phyloP scores from a whole-genome alignment of 2,113 vertebrate species.

The Theristicus caerulescens region DNA sequence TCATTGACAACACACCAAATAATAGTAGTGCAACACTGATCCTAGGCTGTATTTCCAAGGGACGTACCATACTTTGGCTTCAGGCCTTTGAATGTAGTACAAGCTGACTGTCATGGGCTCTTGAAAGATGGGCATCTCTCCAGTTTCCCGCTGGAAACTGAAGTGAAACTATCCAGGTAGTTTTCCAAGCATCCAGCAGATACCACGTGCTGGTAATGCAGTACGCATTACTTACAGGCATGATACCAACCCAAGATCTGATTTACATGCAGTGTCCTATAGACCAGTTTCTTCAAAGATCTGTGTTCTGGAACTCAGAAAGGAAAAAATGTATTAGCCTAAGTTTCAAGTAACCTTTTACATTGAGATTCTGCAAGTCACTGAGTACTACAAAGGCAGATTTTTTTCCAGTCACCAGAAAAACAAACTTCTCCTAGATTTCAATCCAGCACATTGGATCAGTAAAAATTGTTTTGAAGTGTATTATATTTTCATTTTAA shows the following conservation, averaged over 20 bases:
- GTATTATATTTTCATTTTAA: conserved; percentile 25
- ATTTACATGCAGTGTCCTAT: background rate
- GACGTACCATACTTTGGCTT: background rate
- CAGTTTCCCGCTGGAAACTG: background rate
- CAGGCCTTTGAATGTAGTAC: background rate
- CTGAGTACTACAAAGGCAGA: background rate
- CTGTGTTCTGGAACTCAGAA: background rate
- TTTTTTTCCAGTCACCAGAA: background rate
- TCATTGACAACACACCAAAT: background rate
- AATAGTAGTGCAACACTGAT: background rate
- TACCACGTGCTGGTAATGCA: background rate
- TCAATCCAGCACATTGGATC: conserved; percentile 18
- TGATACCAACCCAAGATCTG: background rate
- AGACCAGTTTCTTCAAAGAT: background rate
- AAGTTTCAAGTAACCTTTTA: conserved; percentile 2
- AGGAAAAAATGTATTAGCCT: background rate
- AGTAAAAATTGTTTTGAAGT: conserved; percentile 20
- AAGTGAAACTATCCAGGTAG: background rate
- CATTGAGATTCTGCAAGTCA: background rate
- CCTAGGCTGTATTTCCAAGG: background rate
- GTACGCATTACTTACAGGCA: background rate
- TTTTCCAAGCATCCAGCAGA: background rate
- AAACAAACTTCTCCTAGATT: background rate
- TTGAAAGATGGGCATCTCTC: background rate
- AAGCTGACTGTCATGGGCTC: background rate